phyloP scores from a whole-genome alignment of 2,888 invertebrate genomes.

The Tipula vernalis region DNA sequence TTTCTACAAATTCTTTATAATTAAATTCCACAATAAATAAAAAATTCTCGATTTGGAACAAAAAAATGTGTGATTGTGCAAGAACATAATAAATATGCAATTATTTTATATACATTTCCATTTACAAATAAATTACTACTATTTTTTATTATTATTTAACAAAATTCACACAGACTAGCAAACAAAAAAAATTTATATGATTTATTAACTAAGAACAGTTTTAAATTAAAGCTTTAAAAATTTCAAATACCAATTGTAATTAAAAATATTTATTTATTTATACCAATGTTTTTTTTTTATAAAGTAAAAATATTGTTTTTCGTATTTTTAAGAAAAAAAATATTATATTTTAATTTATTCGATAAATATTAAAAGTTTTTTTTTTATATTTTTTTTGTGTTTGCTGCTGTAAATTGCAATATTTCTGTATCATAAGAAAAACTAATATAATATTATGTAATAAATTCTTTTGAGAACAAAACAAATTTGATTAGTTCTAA shows the following conservation, averaged over 20 bases:
- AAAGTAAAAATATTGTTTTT: background rate
- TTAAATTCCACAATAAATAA: background rate
- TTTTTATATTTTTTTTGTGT: background rate
- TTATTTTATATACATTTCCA: background rate
- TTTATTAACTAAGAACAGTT: background rate
- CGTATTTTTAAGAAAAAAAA: background rate
- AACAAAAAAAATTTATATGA: background rate
- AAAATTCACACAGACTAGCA: background rate
- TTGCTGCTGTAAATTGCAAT: background rate
- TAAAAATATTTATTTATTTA: slow-evolving; percentile 1
- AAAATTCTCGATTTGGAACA: background rate
- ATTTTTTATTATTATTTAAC: background rate
- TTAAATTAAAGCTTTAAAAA: background rate
- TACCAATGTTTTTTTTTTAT: background rate
- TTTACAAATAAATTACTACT: background rate
- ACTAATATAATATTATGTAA: background rate
- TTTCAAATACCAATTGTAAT: background rate
- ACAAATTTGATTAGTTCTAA: background rate
- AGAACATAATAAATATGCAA: background rate
- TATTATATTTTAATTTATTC: background rate
- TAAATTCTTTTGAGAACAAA: background rate
- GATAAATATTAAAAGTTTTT: background rate
- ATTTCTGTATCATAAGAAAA: background rate
- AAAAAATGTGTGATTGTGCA: background rate
- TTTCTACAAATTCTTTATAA: background rate